These are phyloP conservation scores for Trachelus stipa DNA, from an alignment of 2,888 invertebrate genomes.

Conservation along the genomic window DNA sequence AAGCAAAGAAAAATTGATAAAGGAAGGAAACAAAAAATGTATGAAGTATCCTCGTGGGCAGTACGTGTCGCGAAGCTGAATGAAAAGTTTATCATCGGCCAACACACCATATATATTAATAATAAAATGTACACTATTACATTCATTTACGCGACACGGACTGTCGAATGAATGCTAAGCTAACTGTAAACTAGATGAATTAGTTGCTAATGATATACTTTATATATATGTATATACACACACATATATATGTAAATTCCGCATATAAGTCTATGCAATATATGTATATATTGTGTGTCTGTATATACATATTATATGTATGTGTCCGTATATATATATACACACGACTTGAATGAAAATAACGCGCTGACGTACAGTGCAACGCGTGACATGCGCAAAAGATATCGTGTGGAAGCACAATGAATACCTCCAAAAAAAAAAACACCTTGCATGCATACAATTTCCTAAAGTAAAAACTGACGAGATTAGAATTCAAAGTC, in stretches of 20 bases:
- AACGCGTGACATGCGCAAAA: constrained; percentile 18
- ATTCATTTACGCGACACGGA: not conserved
- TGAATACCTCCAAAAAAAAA: not conserved
- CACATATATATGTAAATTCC: not conserved
- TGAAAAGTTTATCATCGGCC: not conserved
- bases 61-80: not conserved
- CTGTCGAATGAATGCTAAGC: constrained; percentile 26
- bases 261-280: not conserved
- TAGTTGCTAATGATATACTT: constrained; percentile 46
- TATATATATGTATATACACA: not conserved
- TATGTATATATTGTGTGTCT: not conserved
- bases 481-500: not conserved
- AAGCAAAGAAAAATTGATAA: not conserved
- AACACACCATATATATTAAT: not conserved
- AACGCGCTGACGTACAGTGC: constrained; percentile 34
- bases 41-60: constrained; percentile 27
- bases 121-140: not conserved
- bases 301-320: constrained; percentile 41
- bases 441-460: not conserved
- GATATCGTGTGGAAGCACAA: not conserved
- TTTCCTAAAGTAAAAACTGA: not conserved
- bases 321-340: constrained; percentile 31
- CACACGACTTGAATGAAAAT: constrained; percentile 37
- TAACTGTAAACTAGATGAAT: constrained; percentile 48
- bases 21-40: constrained; percentile 5